Conservation (phyloP, 2,797 vertebrate species). For the Lithobates pipiens region DNA sequence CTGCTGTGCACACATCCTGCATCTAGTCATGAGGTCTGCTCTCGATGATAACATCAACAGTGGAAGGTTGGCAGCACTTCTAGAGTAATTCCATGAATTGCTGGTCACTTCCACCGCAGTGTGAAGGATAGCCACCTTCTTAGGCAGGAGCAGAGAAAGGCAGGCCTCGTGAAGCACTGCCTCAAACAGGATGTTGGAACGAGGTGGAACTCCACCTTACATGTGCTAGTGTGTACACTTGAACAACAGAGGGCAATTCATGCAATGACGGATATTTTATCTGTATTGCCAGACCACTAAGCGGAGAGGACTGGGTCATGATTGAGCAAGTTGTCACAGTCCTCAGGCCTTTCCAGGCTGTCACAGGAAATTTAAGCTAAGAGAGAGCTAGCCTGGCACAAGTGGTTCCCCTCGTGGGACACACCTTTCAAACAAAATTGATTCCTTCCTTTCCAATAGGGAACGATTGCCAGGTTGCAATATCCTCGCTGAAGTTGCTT, state of each 20-base stretch:
- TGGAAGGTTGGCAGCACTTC: too few relatives aligned
- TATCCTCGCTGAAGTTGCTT: too few relatives aligned
- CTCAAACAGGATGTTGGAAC: background rate
- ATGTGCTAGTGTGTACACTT: background rate
- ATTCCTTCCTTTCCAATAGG: too few relatives aligned
- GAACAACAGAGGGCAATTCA: background rate
- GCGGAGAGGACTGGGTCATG: background rate
- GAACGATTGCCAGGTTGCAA: too few relatives aligned
- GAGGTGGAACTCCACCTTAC: background rate
- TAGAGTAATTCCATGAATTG: too few relatives aligned
- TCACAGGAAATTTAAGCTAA: too few relatives aligned
- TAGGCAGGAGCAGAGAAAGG: background rate
- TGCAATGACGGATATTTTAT: background rate
- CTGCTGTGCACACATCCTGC: too few relatives aligned
- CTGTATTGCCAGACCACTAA: background rate
- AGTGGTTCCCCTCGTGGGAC: too few relatives aligned
- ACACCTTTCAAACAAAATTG: too few relatives aligned
- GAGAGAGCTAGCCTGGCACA: too few relatives aligned
- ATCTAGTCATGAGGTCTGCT: too few relatives aligned
- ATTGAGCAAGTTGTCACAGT: background rate
- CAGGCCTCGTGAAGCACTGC: background rate
- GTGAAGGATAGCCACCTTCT: background rate
- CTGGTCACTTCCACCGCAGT: background rate
- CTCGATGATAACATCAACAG: too few relatives aligned
- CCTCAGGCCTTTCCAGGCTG: background rate